A percentile compares a stretch with the other conserved stretches of the same genome.
Conservation (phyloP, 2,888 invertebrate genomes). For the Noctua fimbriata region DNA sequence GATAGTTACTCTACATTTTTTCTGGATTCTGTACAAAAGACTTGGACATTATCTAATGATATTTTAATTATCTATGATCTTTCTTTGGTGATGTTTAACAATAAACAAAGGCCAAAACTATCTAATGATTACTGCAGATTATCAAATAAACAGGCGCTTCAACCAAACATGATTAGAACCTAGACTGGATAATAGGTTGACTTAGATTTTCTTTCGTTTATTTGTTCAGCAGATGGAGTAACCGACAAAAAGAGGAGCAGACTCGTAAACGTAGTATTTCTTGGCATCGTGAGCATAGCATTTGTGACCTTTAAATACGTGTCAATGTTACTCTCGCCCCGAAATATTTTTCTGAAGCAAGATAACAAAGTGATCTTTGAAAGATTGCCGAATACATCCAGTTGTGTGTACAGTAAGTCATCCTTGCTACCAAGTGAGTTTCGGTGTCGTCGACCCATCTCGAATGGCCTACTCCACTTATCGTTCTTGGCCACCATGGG, state of each 20-base stretch:
- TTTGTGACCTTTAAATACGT: slow-evolving; percentile 10
- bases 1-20: slow-evolving; percentile 12
- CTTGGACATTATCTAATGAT: slow-evolving; percentile 11
- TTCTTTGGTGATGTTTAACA: not conserved
- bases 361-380: not conserved
- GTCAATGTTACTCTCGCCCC: slow-evolving; percentile 20
- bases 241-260: slow-evolving; percentile 2
- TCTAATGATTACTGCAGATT: slow-evolving; percentile 9
- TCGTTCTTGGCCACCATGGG: slow-evolving; percentile 52
- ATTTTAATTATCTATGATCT: not conserved
- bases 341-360: not conserved
- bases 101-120: not conserved
- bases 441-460: slow-evolving; percentile 55
- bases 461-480: slow-evolving; percentile 64
- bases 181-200: slow-evolving; percentile 5
- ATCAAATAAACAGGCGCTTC: slow-evolving; percentile 4
- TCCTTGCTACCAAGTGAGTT: slow-evolving; percentile 38
- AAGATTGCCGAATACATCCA: slow-evolving; percentile 12
- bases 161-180: not conserved
- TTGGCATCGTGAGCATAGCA: slow-evolving; percentile 27
- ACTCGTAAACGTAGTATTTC: slow-evolving; percentile 5
- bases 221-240: not conserved
- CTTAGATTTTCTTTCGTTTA: not conserved
- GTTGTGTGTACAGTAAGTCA: slow-evolving; percentile 11
- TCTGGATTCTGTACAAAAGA: slow-evolving; percentile 12